phyloP scores from a whole-genome alignment of 1,140 invertebrate species.

The Acromyrmex charruanus region DNA sequence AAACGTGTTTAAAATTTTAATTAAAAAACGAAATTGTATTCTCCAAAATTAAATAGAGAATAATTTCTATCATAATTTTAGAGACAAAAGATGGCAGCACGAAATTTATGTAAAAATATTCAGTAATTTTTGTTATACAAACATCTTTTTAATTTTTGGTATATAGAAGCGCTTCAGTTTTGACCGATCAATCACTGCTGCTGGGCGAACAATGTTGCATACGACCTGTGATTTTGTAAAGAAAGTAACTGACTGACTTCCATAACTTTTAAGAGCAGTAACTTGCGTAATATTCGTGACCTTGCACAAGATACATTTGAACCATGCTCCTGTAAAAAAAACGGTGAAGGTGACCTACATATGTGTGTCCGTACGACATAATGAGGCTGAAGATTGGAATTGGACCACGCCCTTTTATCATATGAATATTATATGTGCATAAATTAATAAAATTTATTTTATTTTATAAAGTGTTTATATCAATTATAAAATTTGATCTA shows the following conservation, averaged over 20 bases:
- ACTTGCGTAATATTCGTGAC: constrained; percentile 38
- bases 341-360: constrained; percentile 59
- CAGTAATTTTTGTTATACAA: not conserved
- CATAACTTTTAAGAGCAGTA: constrained; percentile 39
- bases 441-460: not conserved
- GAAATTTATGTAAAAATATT: not conserved
- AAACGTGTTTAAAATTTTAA: not conserved
- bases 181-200: not conserved
- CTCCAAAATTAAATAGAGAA: not conserved
- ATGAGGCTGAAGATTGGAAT: constrained; percentile 32
- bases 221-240: constrained; percentile 5
- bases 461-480: constrained; percentile 3
- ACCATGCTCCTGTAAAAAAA: constrained; percentile 38
- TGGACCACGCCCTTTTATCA: constrained; percentile 28
- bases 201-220: not conserved
- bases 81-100: not conserved
- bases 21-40: not conserved
- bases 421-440: not conserved
- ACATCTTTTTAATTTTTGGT: not conserved
- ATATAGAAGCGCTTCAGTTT: not conserved
- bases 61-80: not conserved
- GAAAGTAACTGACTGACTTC: constrained; percentile 29
- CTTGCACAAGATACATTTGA: constrained; percentile 55
- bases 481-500: not conserved
- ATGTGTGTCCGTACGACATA: constrained; percentile 23